Percentiles rank a stretch among this genome's conserved stretches.
Evolutionary conservation across 2,888 invertebrate genomes (phyloP).

Genomic region (Mesodorylaimus sp.): DNA sequence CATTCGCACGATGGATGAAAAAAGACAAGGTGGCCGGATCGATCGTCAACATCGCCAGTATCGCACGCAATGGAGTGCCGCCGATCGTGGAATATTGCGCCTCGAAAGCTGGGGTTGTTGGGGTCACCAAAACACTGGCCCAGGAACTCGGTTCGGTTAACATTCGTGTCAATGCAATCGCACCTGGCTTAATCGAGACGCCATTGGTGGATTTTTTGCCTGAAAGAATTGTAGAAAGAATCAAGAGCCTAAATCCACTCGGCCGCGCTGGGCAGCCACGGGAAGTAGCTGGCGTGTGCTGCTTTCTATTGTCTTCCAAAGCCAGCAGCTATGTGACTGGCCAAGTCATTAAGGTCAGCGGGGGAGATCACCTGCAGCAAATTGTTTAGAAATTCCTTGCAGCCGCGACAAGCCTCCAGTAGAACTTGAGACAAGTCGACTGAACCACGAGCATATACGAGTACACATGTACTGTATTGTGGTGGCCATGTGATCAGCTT

Average conservation of each 20-base stretch:
- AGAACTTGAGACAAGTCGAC: too few species aligned
- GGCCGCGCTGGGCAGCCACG: slow-evolving; percentile 25
- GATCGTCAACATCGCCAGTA: slow-evolving; percentile 33
- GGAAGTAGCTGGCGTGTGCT: slow-evolving; percentile 69
- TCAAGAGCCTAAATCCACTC: slow-evolving; percentile 10
- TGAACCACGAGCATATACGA: too few species aligned
- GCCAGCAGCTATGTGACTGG: slow-evolving; percentile 73
- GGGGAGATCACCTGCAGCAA: too few species aligned
- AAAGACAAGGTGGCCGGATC: slow-evolving; percentile 20
- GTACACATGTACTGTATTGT: too few species aligned
- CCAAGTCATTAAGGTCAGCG: too few species aligned
- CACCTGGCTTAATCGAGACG: slow-evolving; percentile 26
- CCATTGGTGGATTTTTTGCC: slow-evolving; percentile 42
- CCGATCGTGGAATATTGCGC: slow-evolving; percentile 34
- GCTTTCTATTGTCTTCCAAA: slow-evolving; percentile 64
- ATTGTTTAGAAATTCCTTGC: too few species aligned
- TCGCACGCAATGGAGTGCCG: slow-evolving; percentile 33
- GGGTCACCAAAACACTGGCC: slow-evolving; percentile 34
- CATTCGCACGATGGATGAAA: slow-evolving; percentile 2
- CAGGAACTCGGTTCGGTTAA: slow-evolving; percentile 31
- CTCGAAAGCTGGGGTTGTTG: slow-evolving; percentile 34
- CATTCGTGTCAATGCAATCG: slow-evolving; percentile 32
- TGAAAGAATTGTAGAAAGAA: background rate
- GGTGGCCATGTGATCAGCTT: too few species aligned
- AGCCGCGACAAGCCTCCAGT: too few species aligned